Percentiles rank a stretch among this genome's conserved stretches.
These are phyloP conservation scores for Sylvilagus floridanus DNA, from an alignment of 2,797 vertebrate genomes.

Conservation along the genomic window DNA sequence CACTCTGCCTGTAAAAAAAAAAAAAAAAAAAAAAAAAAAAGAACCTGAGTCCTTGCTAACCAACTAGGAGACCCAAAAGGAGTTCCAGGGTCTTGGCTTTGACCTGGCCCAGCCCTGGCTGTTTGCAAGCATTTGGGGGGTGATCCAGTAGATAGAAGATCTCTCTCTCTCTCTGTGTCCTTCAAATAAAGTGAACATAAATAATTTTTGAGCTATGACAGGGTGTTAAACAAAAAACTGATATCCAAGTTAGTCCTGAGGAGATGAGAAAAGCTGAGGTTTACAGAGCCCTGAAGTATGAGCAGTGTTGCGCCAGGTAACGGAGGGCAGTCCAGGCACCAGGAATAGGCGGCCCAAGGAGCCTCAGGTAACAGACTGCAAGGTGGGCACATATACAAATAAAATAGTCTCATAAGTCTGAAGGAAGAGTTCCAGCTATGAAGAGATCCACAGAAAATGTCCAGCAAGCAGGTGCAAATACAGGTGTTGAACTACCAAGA, in stretches of 20 bases:
- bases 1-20: too few relatives aligned
- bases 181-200: too few relatives aligned
- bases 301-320: background rate
- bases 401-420: constrained; percentile 13
- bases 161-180: too few relatives aligned
- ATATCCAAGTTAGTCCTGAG: background rate
- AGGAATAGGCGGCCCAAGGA: background rate
- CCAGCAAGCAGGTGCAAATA: constrained; percentile 35
- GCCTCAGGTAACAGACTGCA: constrained; percentile 23
- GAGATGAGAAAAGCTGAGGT: constrained; percentile 10
- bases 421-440: constrained; percentile 16
- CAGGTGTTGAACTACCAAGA: constrained; percentile 23
- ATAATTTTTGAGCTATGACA: background rate
- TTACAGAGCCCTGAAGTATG: background rate
- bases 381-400: background rate
- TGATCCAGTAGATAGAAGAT: too few relatives aligned
- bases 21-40: too few relatives aligned
- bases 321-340: background rate
- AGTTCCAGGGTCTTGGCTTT: too few relatives aligned
- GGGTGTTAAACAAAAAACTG: background rate
- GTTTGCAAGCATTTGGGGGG: too few relatives aligned
- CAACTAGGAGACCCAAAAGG: too few relatives aligned
- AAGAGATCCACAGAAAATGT: constrained; percentile 15
- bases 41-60: too few relatives aligned
- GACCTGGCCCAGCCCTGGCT: too few relatives aligned